These are phyloP conservation scores for Otus sunia DNA, from an alignment of 2,113 vertebrate genomes.

Conservation along the genomic window DNA sequence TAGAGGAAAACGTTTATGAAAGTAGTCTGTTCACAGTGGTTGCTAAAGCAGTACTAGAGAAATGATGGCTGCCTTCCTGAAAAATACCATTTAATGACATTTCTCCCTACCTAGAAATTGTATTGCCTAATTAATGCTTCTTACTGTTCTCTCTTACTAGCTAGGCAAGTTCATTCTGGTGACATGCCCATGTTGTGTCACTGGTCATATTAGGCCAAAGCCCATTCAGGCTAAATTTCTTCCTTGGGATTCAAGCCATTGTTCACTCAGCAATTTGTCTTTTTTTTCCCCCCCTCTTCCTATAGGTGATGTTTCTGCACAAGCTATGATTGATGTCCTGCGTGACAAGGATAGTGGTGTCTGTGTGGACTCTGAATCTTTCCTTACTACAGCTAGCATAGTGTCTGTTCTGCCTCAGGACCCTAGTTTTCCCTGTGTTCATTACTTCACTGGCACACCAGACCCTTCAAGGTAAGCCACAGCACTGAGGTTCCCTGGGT, in stretches of 20 bases:
- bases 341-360: slow-evolving; percentile 77
- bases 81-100: background rate
- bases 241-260: background rate
- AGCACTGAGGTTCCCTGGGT: background rate
- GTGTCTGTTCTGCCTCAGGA: slow-evolving; percentile 80
- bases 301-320: slow-evolving; percentile 74
- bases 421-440: slow-evolving; percentile 72
- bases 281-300: background rate
- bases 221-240: background rate
- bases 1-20: background rate
- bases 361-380: slow-evolving; percentile 78
- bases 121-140: background rate
- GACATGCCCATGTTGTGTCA: background rate
- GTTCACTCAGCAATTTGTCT: background rate
- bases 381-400: slow-evolving; percentile 80
- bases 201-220: background rate
- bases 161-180: background rate
- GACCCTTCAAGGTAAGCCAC: slow-evolving; percentile 79
- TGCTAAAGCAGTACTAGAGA: background rate
- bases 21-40: background rate
- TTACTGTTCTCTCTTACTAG: background rate
- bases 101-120: background rate
- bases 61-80: background rate
- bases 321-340: slow-evolving; percentile 78
- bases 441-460: slow-evolving; percentile 83